phyloP scores from a whole-genome alignment of 2,797 vertebrate genomes.

The Anniella stebbinsi region DNA sequence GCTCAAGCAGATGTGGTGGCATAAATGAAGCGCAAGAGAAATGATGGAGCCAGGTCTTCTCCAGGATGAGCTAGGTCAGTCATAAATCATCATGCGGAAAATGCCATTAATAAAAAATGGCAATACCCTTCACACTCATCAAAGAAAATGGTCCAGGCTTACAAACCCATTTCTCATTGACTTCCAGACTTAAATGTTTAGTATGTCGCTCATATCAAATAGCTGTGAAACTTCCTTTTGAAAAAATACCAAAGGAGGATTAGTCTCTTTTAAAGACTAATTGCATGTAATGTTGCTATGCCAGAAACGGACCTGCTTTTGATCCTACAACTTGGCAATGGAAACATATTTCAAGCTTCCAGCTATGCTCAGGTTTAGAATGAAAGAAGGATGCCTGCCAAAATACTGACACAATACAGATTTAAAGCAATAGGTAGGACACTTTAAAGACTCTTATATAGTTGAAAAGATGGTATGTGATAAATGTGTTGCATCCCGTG shows the following conservation, averaged over 20 bases:
- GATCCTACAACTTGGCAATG: slow-evolving; percentile 16
- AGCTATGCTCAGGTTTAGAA: slow-evolving; percentile 6
- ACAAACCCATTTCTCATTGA: background rate
- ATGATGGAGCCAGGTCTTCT: background rate
- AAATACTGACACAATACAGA: background rate
- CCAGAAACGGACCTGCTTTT: background rate
- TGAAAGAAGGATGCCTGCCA: background rate
- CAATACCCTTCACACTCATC: background rate
- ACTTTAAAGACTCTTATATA: background rate
- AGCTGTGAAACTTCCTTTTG: background rate
- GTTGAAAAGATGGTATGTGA: background rate
- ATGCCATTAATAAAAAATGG: background rate
- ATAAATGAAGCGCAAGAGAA: background rate
- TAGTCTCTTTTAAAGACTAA: slow-evolving; percentile 34
- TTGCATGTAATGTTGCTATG: background rate
- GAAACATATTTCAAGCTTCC: slow-evolving; percentile 3
- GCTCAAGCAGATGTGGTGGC: background rate
- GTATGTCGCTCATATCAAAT: slow-evolving; percentile 4
- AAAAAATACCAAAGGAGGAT: slow-evolving; percentile 16
- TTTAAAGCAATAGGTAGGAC: slow-evolving; percentile 8
- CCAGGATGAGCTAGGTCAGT: background rate
- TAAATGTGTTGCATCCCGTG: background rate
- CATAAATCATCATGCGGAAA: background rate
- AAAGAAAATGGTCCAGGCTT: background rate
- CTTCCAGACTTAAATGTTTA: background rate